Evolutionary conservation across 2,113 vertebrate genomes (phyloP).

Genomic region (Myrmecobius fasciatus): DNA sequence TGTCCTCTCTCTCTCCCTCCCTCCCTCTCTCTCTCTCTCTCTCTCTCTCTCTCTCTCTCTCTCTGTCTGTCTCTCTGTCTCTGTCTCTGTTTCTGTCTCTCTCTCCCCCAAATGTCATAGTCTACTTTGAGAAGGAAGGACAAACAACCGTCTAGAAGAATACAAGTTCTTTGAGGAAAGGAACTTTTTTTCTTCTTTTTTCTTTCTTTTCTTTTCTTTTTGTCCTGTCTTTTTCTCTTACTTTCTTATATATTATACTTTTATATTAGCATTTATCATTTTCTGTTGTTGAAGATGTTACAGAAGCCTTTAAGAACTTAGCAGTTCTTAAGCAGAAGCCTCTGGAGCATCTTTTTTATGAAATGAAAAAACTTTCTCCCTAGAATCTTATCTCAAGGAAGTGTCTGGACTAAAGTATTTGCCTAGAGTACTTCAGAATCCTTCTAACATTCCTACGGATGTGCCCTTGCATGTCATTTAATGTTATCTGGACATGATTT

Average conservation of each 20-base stretch:
- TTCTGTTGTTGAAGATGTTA: background rate
- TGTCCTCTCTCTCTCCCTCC: constrained; percentile 41
- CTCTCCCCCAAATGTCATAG: too few relatives aligned
- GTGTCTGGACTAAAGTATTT: constrained; percentile 8
- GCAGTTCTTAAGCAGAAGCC: background rate
- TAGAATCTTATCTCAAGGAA: constrained; percentile 16
- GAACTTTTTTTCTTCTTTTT: background rate
- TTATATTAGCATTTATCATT: background rate
- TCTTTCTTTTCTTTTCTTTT: background rate
- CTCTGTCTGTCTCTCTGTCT: too few relatives aligned
- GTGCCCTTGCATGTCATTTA: constrained; percentile 16
- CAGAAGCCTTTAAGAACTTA: too few relatives aligned
- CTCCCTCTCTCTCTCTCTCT: background rate
- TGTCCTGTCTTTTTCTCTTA: too few relatives aligned
- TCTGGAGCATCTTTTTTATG: constrained; percentile 32
- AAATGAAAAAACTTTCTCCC: background rate
- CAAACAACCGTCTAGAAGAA: too few relatives aligned
- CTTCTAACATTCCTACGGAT: background rate
- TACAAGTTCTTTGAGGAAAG: too few relatives aligned
- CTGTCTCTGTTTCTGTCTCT: too few relatives aligned
- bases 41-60: too few relatives aligned
- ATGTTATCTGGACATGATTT: background rate
- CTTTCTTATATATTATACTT: background rate
- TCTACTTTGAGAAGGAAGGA: too few relatives aligned
- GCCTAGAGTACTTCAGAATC: background rate